These are phyloP conservation scores for Venustoraphidia nigricollis DNA, from an alignment of 2,888 invertebrate genomes.

Conservation along the genomic window DNA sequence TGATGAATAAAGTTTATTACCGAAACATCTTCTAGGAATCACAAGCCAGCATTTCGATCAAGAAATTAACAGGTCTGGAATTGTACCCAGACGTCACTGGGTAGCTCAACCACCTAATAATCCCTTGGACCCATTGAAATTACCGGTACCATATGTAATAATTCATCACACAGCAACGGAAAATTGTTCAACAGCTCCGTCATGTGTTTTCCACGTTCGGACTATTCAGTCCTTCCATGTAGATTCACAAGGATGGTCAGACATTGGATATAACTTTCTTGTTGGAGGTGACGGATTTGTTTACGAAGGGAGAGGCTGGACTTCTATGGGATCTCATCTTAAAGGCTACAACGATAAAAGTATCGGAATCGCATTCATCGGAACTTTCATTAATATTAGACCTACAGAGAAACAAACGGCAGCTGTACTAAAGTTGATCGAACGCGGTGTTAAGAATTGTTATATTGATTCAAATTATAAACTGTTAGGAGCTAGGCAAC, in stretches of 20 bases:
- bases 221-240: conserved; percentile 48
- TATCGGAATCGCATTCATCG: conserved; percentile 48
- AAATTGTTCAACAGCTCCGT: conserved; percentile 33
- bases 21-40: no score
- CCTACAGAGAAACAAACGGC: conserved; percentile 35
- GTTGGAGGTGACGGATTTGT: conserved; percentile 62
- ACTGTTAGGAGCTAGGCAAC: conserved; percentile 45
- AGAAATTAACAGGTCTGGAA: conserved; percentile 24
- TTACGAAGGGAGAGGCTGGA: conserved; percentile 61
- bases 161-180: conserved; percentile 43
- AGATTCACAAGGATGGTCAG: conserved; percentile 37
- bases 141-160: conserved; percentile 26
- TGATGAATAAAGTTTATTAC: no score
- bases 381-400: conserved; percentile 37
- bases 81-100: conserved; percentile 44
- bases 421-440: conserved; percentile 41
- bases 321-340: conserved; percentile 47
- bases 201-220: conserved; percentile 37
- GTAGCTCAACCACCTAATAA: conserved; percentile 40
- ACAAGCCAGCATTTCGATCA: no score
- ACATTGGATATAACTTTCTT: conserved; percentile 55
- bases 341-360: conserved; percentile 41
- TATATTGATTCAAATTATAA: conserved; percentile 42
- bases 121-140: conserved; percentile 19
- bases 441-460: conserved; percentile 37